Evolutionary conservation across 2,113 vertebrate genomes (phyloP).

Genomic region (Junco hyemalis): DNA sequence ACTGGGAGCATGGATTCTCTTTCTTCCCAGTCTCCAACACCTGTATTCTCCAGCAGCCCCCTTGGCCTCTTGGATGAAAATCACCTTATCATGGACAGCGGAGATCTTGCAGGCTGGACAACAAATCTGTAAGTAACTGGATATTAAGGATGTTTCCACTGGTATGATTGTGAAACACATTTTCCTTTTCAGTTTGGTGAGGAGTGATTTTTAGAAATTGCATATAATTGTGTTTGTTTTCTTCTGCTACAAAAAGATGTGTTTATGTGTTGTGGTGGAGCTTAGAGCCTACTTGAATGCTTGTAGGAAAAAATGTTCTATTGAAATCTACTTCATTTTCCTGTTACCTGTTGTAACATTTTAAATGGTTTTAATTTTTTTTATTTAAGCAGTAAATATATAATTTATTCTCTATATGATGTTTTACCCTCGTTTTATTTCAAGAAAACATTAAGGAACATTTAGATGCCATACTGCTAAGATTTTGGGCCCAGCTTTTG

Average conservation of each 20-base stretch:
- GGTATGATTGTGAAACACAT: not conserved
- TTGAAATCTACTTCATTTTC: not conserved
- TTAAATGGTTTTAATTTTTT: not conserved
- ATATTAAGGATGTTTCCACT: not conserved
- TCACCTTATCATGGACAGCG: slow-evolving; percentile 61
- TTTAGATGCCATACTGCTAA: not conserved
- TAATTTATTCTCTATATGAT: not conserved
- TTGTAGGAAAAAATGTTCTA: not conserved
- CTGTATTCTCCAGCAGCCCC: slow-evolving; percentile 66
- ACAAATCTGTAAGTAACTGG: slow-evolving; percentile 64
- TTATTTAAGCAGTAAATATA: not conserved
- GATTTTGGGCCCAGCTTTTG: not conserved
- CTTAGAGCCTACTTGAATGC: not conserved
- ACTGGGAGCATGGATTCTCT: slow-evolving; percentile 89
- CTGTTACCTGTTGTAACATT: not conserved
- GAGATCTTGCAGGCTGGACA: slow-evolving; percentile 70
- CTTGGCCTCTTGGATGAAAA: slow-evolving; percentile 74
- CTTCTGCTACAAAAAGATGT: not conserved
- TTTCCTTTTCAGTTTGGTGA: not conserved
- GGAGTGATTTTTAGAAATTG: not conserved
- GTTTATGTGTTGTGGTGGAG: not conserved
- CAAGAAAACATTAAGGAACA: not conserved
- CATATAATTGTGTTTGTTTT: not conserved
- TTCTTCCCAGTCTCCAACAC: slow-evolving; percentile 88
- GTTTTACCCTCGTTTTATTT: not conserved